Evolutionary conservation across 2,888 invertebrate genomes (phyloP).

Genomic region (Chymomyza caudatula): DNA sequence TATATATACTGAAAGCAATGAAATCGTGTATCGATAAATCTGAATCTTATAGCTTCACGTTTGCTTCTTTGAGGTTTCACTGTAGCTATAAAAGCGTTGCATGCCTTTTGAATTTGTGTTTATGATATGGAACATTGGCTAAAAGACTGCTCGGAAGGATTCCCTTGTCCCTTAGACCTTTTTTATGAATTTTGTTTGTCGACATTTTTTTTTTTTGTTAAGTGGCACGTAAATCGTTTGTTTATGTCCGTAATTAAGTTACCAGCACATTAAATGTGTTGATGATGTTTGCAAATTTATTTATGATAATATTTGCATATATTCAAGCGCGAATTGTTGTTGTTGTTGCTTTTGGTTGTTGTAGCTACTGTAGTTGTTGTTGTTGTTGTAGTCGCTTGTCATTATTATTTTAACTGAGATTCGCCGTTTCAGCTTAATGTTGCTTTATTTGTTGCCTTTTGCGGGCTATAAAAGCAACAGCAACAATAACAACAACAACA

Average conservation of each 20-base stretch:
- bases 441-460: constrained; percentile 13
- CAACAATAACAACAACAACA: constrained; percentile 16
- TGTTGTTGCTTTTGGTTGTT: background rate
- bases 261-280: constrained; percentile 46
- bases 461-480: constrained; percentile 30
- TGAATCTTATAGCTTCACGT: too few species aligned
- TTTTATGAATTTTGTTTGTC: background rate
- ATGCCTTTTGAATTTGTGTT: background rate
- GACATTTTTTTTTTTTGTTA: background rate
- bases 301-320: constrained; percentile 59
- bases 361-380: constrained; percentile 7
- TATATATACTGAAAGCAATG: too few species aligned
- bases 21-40: too few species aligned
- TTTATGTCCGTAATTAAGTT: constrained; percentile 56
- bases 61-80: too few species aligned
- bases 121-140: background rate
- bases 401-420: constrained; percentile 42
- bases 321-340: constrained; percentile 31
- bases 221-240: constrained; percentile 17
- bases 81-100: too few species aligned
- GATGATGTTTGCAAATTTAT: constrained; percentile 52
- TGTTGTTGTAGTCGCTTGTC: background rate
- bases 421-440: constrained; percentile 14
- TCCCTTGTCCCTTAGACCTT: background rate
- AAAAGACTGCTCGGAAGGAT: background rate